Evolutionary conservation across 2,113 vertebrate species (phyloP).

Genomic region (Tupaia tana): DNA sequence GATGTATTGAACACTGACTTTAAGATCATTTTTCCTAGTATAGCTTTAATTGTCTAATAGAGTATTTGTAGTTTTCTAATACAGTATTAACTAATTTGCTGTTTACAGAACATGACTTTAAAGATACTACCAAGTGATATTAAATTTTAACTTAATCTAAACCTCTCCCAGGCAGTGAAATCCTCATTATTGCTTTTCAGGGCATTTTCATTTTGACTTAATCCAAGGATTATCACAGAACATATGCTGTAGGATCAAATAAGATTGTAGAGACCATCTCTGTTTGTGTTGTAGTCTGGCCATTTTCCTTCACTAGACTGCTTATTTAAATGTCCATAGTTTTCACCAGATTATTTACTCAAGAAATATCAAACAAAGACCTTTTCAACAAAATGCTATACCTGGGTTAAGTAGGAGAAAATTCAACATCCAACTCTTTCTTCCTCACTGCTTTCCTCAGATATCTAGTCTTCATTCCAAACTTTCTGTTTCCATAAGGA

Average conservation of each 20-base stretch:
- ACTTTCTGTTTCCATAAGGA: neutral
- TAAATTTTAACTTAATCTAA: conserved; percentile 39
- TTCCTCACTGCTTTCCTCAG: neutral
- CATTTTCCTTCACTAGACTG: conserved; percentile 26
- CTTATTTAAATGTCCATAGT: neutral
- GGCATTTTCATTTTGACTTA: conserved; percentile 54
- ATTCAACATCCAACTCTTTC: neutral
- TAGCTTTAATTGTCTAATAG: fast-evolving
- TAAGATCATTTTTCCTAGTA: neutral
- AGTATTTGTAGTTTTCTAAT: conserved; percentile 7
- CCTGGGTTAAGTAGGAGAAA: neutral
- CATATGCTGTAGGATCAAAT: neutral
- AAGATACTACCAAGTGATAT: neutral
- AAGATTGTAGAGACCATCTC: conserved; percentile 4
- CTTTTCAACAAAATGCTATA: neutral
- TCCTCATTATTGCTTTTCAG: conserved; percentile 65
- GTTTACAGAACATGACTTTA: neutral
- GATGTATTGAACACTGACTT: neutral
- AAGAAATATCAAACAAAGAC: conserved; percentile 11
- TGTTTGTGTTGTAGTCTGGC: neutral
- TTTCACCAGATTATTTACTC: conserved; percentile 47
- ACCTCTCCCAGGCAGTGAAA: conserved; percentile 34
- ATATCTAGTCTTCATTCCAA: neutral
- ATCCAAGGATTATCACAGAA: conserved; percentile 72
- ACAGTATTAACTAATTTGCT: conserved; percentile 33